These are phyloP conservation scores for Musca domestica DNA, from an alignment of 1,140 invertebrate genomes.

Conservation along the genomic window DNA sequence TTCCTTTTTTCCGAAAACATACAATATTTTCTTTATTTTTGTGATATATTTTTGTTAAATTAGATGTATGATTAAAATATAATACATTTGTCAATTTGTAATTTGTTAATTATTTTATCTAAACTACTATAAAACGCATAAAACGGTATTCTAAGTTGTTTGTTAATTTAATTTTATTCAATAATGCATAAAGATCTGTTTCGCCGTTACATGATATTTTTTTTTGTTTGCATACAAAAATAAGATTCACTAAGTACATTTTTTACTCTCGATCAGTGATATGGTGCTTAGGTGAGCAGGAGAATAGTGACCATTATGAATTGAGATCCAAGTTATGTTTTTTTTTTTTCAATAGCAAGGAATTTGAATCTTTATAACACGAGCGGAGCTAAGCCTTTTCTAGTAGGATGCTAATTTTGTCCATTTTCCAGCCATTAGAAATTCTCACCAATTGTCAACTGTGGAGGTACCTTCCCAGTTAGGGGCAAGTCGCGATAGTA, in stretches of 20 bases:
- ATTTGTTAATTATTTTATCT: constrained; percentile 21
- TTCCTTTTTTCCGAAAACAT: not conserved
- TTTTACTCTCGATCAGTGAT: not conserved
- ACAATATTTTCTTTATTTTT: constrained; percentile 4
- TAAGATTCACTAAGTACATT: not conserved
- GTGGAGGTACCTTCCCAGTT: too few species aligned
- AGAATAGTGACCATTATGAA: too few species aligned
- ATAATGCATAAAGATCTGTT: constrained; percentile 7
- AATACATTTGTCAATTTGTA: not conserved
- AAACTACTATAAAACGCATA: constrained; percentile 10
- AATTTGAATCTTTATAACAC: too few species aligned
- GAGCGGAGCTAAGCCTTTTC: too few species aligned
- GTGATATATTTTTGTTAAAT: not conserved
- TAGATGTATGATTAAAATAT: constrained; percentile 10
- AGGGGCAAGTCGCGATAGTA: too few species aligned
- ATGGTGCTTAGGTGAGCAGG: too few species aligned
- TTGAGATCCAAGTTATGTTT: too few species aligned
- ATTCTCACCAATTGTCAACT: too few species aligned
- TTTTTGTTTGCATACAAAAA: not conserved
- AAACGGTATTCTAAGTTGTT: not conserved
- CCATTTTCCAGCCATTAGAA: too few species aligned
- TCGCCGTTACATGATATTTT: not conserved
- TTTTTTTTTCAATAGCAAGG: too few species aligned
- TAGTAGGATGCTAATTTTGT: too few species aligned
- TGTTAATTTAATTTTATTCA: not conserved